These are phyloP conservation scores for Benitochromis conjunctus DNA, from an alignment of 2,113 vertebrate genomes.

Conservation along the genomic window DNA sequence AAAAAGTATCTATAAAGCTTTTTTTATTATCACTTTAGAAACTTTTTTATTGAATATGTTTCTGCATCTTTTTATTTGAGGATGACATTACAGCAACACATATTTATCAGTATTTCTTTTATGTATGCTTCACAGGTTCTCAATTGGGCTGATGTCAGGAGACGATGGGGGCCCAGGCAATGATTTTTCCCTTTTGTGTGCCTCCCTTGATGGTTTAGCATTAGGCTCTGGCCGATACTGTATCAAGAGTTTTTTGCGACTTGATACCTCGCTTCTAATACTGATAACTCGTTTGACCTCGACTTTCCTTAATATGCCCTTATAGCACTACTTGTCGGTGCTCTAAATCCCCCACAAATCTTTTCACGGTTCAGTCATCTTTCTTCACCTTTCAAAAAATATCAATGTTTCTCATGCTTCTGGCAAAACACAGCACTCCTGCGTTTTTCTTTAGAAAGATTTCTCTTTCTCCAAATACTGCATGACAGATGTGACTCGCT, in stretches of 20 bases:
- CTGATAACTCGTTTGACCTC: neutral
- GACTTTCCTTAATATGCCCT: neutral
- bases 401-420: neutral
- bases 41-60: neutral
- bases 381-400: neutral
- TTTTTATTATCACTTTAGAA: neutral
- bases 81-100: neutral
- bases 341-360: neutral
- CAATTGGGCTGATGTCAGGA: neutral
- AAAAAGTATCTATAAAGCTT: neutral
- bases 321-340: neutral
- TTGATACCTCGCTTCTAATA: neutral
- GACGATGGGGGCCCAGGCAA: neutral
- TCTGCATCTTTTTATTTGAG: neutral
- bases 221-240: neutral
- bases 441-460: neutral
- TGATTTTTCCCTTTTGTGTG: neutral
- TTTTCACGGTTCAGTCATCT: neutral
- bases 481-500: neutral
- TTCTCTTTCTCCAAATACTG: neutral
- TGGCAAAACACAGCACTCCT: neutral
- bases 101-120: neutral
- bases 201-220: neutral
- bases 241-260: neutral
- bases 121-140: neutral